These are phyloP conservation scores for Sebastes itinus DNA, from an alignment of 2,797 vertebrate species.

Conservation along the genomic window DNA sequence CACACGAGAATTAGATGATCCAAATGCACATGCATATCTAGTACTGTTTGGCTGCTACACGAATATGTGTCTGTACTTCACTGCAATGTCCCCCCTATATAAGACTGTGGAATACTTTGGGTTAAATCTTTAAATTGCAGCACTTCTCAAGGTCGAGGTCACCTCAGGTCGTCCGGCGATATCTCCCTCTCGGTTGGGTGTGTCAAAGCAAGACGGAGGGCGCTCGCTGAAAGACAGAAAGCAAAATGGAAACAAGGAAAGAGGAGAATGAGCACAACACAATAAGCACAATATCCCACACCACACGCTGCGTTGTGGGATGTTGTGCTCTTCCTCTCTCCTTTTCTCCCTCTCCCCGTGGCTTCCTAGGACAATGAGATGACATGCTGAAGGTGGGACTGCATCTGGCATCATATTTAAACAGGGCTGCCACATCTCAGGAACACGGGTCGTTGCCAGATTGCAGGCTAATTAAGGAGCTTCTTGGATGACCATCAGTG, in stretches of 20 bases:
- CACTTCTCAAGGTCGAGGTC: conserved; percentile 66
- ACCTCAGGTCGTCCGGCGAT: conserved; percentile 51
- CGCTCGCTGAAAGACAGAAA: conserved; percentile 51
- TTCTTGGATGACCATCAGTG: conserved; percentile 90
- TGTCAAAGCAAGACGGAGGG: conserved; percentile 28
- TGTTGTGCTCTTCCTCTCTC: conserved; percentile 63
- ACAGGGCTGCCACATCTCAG: conserved; percentile 84
- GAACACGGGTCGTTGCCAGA: conserved; percentile 85
- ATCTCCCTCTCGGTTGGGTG: conserved; percentile 52
- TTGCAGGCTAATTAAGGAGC: conserved; percentile 88
- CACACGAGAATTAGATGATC: neutral
- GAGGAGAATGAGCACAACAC: conserved; percentile 52
- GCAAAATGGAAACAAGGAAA: conserved; percentile 63
- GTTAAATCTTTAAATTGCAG: conserved; percentile 39
- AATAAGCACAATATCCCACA: conserved; percentile 67
- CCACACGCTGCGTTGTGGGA: conserved; percentile 73
- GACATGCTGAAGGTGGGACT: conserved; percentile 86
- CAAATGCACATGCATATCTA: neutral
- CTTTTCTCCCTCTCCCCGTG: conserved; percentile 63
- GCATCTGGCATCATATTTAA: conserved; percentile 87
- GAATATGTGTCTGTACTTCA: neutral
- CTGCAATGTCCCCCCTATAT: neutral
- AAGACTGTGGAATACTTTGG: neutral
- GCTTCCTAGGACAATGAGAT: conserved; percentile 83
- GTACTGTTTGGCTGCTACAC: neutral